Percentiles rank a stretch among this genome's conserved stretches.
Conservation (phyloP, 2,113 vertebrate species). For the Cyprinodon brontotheroides region DNA sequence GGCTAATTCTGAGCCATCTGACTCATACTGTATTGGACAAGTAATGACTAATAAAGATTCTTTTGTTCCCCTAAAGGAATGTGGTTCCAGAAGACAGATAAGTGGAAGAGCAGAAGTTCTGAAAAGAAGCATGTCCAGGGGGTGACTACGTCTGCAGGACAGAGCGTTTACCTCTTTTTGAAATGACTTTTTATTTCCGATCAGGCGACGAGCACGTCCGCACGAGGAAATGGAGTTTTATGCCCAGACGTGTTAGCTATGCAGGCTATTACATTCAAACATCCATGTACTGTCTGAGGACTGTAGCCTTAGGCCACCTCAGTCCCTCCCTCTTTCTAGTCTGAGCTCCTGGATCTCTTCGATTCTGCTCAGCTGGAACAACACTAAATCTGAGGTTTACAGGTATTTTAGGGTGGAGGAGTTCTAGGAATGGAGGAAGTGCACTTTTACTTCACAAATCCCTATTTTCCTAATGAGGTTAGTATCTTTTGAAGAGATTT, state of each 20-base stretch:
- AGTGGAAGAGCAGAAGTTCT: background rate
- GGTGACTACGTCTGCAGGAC: background rate
- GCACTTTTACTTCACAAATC: constrained; percentile 30
- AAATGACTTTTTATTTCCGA: constrained; percentile 63
- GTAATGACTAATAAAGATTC: constrained; percentile 17
- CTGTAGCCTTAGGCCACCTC: constrained; percentile 38
- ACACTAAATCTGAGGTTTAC: constrained; percentile 68
- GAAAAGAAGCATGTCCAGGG: background rate
- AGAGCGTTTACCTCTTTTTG: constrained; percentile 11
- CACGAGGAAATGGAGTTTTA: constrained; percentile 56
- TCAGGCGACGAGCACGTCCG: constrained; percentile 43
- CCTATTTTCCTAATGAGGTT: constrained; percentile 5
- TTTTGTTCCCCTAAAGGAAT: constrained; percentile 4
- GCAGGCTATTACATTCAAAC: constrained; percentile 42
- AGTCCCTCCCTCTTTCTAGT: constrained; percentile 58
- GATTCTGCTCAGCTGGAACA: constrained; percentile 72
- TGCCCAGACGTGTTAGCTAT: constrained; percentile 48
- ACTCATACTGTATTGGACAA: constrained; percentile 25
- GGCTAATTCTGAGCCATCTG: constrained; percentile 33
- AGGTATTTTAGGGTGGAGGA: constrained; percentile 61
- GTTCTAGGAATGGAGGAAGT: constrained; percentile 24
- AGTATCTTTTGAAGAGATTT: background rate
- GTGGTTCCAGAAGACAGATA: background rate
- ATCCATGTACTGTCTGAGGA: constrained; percentile 51
- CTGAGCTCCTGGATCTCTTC: constrained; percentile 58